Percentiles rank a stretch among this genome's conserved stretches.
These are phyloP conservation scores for Aporophyla lueneburgensis DNA, from an alignment of 2,888 invertebrate genomes.

Conservation along the genomic window DNA sequence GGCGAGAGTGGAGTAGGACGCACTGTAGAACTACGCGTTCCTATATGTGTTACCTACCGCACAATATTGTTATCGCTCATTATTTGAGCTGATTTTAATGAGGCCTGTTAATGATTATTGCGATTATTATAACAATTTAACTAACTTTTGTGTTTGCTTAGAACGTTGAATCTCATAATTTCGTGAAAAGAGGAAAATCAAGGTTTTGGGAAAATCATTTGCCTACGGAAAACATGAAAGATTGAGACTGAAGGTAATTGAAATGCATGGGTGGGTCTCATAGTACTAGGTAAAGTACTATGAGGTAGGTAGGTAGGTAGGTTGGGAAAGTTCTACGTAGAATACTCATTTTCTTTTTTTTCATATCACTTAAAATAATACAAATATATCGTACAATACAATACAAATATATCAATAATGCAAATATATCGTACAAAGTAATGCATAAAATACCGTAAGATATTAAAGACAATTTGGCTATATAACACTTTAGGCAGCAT, in stretches of 20 bases:
- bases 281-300: no score
- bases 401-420: background rate
- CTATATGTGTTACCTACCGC: conserved; percentile 6
- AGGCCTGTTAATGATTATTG: conserved; percentile 34
- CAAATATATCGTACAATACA: no score
- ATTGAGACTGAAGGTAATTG: background rate
- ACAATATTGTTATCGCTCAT: conserved; percentile 42
- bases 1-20: background rate
- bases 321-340: background rate
- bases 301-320: no score
- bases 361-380: no score
- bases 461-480: conserved; percentile 11
- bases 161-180: background rate
- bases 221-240: background rate
- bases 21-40: conserved; percentile 1
- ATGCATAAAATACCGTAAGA: background rate
- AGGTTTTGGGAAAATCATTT: background rate
- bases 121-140: conserved; percentile 17
- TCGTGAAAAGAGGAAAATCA: background rate
- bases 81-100: conserved; percentile 47
- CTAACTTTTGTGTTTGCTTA: background rate
- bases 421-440: background rate
- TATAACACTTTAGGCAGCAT: conserved; percentile 24
- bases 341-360: background rate
- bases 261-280: no score